Percentiles rank a stretch among this genome's conserved stretches.
phyloP scores from a whole-genome alignment of 2,113 vertebrate species.

The Sialia sialis region DNA sequence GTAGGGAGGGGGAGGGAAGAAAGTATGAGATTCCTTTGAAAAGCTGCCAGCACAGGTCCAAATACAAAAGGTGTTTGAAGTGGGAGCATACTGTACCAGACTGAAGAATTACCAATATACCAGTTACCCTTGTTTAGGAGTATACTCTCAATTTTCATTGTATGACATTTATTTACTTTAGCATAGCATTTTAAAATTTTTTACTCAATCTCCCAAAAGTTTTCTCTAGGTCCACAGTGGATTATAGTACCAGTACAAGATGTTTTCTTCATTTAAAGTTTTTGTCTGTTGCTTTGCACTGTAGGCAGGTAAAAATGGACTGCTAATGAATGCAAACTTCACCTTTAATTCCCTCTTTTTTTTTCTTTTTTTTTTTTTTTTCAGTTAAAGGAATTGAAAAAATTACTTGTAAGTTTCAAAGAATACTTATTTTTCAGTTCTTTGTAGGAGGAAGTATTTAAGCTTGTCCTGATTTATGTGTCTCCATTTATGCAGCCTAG shows the following conservation, averaged over 20 bases:
- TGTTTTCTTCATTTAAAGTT: not conserved
- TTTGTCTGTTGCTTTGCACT: not conserved
- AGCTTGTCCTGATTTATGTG: not conserved
- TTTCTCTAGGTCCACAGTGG: not conserved
- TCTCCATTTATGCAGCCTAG: not conserved
- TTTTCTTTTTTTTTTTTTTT: not conserved
- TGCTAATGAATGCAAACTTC: not conserved
- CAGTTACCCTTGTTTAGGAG: not conserved
- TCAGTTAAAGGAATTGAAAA: not conserved
- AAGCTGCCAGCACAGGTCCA: conserved; percentile 18
- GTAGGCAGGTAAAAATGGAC: not conserved
- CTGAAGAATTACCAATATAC: not conserved
- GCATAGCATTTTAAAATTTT: not conserved
- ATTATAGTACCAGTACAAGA: not conserved
- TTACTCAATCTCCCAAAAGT: not conserved
- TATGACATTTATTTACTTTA: not conserved
- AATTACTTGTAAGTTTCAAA: not conserved
- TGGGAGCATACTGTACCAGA: not conserved
- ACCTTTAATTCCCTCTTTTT: not conserved
- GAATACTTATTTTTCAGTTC: not conserved
- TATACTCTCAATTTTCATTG: not conserved
- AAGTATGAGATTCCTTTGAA: not conserved
- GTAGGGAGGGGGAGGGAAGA: not conserved
- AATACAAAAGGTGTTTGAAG: conserved; percentile 40
- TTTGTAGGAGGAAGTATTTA: not conserved